Conservation (phyloP, 2,888 invertebrate genomes). For the Geotrupes spiniger region DNA sequence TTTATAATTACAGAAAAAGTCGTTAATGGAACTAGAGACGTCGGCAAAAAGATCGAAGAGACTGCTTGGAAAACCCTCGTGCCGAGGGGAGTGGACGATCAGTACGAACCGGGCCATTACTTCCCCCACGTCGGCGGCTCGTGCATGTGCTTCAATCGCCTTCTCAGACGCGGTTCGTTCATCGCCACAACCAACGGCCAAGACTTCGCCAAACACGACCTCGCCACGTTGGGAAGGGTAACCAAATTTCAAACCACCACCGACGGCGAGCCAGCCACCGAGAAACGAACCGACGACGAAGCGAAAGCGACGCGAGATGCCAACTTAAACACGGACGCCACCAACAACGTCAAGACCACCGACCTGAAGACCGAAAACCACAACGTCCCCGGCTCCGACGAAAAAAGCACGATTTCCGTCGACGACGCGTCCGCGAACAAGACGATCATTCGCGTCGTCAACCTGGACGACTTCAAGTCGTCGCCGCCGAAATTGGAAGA, state of each 20-base stretch:
- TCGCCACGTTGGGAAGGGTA: not conserved
- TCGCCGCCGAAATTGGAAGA: not conserved
- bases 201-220: not conserved
- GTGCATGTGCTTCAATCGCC: slow-evolving; percentile 20
- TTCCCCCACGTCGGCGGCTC: slow-evolving; percentile 19
- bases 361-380: slow-evolving; percentile 10
- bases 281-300: slow-evolving; percentile 5
- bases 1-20: not conserved
- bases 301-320: not conserved
- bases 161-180: slow-evolving; percentile 1
- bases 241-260: not conserved
- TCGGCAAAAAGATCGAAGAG: slow-evolving; percentile 9
- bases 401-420: slow-evolving; percentile 1
- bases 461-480: not conserved
- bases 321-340: too few relatives aligned
- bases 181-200: slow-evolving; percentile 1
- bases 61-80: not conserved
- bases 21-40: slow-evolving; percentile 8
- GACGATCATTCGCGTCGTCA: slow-evolving; percentile 5
- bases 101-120: slow-evolving; percentile 11
- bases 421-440: slow-evolving; percentile 2
- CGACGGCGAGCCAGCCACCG: not conserved
- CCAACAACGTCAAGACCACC: not conserved
- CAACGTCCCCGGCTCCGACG: not conserved
- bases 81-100: slow-evolving; percentile 2